Base-by-base conservation (phyloP, 2,888 invertebrate species). In the Psylliodes chrysocephalus region DNA sequence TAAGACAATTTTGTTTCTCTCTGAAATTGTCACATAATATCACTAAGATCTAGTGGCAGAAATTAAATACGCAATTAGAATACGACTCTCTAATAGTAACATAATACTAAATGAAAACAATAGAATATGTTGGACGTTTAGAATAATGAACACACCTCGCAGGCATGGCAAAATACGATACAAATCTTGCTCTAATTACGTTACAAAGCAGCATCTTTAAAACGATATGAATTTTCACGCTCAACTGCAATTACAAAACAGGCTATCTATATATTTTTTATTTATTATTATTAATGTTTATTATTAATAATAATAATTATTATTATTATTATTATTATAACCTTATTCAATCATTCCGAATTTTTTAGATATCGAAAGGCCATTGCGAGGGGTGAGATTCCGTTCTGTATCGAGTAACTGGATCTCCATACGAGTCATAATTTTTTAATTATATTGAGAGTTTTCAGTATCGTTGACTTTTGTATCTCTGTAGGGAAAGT, bases 101-200 rank as follows among this genome's bases (percentile, higher is more conserved):
- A 28, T 51, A 59, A 59, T 49, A 59, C 28, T 4, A 12, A 40
- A 10, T 12, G 51, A 49, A 59, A 40, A 59, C 59, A 59, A 59
- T 59, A 59, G 59, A 40, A 40, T 51, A 57, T n/a, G 35, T 22
- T 47, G 19, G 30, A 46, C 38, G 55, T 56, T 28, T 33, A 33
- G 19, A 35, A 47, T 30, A 57, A 47, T 38, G 25, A 57, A 18
- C 47, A 47, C 47, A 59, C 59, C 49, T 38, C 40, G 38, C 57
- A 40, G 49, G n/a, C 18, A 59, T 28, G 49, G 40, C 28, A 40
- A 28, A 51, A 59, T 49, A 59, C 30, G 59, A 59, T 51, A 59
- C 59, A 2, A 28, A 59, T 59, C 49, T 59, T 30, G 59, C 59
- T 59, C 59, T 40, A 47, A 49, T 49, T 59, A 49, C 33, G n/a